Conservation (phyloP, 2,113 vertebrate genomes). For the Phyllostomus discolor region DNA sequence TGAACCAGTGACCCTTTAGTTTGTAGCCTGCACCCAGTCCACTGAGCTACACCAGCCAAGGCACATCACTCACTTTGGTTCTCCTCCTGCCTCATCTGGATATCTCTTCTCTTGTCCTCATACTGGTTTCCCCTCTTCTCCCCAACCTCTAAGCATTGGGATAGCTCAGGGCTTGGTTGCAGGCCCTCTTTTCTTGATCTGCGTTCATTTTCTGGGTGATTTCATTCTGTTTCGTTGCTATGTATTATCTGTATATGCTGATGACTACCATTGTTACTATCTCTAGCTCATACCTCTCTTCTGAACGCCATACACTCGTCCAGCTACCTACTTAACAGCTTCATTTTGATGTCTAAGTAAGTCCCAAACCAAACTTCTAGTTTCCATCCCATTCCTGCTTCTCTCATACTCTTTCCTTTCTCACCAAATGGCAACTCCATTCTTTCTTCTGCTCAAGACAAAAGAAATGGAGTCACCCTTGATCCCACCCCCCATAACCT, state of each 20-base stretch:
- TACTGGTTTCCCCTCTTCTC: not conserved
- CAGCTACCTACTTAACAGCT: not conserved
- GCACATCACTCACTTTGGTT: not conserved
- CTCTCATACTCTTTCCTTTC: not conserved
- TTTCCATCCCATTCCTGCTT: not conserved
- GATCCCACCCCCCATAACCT: not conserved
- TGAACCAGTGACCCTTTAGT: no score
- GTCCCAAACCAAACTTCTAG: not conserved
- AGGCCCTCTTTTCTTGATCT: not conserved
- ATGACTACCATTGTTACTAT: not conserved
- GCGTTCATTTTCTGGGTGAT: not conserved
- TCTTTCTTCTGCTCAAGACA: not conserved
- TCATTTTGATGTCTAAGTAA: not conserved
- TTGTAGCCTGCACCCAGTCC: no score
- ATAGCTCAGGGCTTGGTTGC: not conserved
- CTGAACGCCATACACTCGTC: not conserved
- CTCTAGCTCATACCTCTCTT: not conserved
- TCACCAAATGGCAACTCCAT: not conserved
- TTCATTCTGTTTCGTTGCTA: not conserved
- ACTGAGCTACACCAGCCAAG: no score
- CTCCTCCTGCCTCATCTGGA: not conserved
- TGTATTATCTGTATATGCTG: not conserved
- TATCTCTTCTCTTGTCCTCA: not conserved
- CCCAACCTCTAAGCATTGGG: not conserved
- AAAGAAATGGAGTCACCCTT: not conserved